phyloP scores from a whole-genome alignment of 2,113 vertebrate genomes.

The Antechinus flavipes region DNA sequence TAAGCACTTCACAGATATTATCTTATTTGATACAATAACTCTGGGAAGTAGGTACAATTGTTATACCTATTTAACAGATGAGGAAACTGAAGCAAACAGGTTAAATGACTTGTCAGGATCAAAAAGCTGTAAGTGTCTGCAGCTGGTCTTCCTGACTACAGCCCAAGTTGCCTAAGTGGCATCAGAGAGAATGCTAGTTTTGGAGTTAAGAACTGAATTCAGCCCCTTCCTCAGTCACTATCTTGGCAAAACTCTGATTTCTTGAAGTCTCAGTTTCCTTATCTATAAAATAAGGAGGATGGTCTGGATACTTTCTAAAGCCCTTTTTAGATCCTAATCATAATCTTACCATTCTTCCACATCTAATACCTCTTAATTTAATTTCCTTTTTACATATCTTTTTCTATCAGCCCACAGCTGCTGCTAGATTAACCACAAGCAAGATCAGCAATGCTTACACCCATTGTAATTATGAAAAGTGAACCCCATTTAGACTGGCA shows the following conservation, averaged over 20 bases:
- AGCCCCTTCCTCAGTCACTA: background rate
- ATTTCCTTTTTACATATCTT: background rate
- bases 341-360: background rate
- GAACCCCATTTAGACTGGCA: background rate
- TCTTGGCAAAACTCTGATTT: background rate
- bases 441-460: background rate
- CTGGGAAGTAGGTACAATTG: background rate
- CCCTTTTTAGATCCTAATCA: background rate
- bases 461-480: background rate
- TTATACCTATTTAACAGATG: slow-evolving; percentile 12
- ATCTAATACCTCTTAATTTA: background rate
- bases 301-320: background rate
- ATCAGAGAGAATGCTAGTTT: background rate
- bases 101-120: slow-evolving; percentile 6
- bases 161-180: background rate
- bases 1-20: background rate
- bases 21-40: background rate
- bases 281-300: background rate
- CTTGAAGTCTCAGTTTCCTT: background rate
- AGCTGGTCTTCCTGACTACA: background rate
- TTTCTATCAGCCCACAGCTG: background rate
- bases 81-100: slow-evolving; percentile 16
- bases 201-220: background rate
- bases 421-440: background rate
- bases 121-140: background rate